Conservation (phyloP, 2,113 vertebrate genomes). For the Lipotes vexillifer region DNA sequence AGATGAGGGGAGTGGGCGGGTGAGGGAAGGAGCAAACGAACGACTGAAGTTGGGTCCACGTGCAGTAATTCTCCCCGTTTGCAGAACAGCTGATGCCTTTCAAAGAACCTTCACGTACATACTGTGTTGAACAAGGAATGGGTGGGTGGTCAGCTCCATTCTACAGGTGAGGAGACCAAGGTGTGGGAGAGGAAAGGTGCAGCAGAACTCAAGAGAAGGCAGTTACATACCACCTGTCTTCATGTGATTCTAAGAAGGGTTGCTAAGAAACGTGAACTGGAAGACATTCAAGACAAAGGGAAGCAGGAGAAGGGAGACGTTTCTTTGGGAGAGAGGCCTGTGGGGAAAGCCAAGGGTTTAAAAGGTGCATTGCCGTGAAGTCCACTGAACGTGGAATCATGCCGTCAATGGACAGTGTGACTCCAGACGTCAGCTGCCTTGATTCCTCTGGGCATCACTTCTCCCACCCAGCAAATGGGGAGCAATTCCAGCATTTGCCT, state of each 20-base stretch:
- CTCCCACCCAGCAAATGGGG: accelerated
- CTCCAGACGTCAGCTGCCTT: accelerated
- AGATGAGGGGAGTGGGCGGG: not conserved
- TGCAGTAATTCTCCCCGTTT: not conserved
- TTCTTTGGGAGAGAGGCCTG: not conserved
- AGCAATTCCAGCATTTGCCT: not conserved
- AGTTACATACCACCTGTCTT: not conserved
- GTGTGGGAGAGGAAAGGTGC: not conserved
- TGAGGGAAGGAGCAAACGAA: not conserved
- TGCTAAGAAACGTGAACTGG: not conserved
- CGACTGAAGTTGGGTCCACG: not conserved
- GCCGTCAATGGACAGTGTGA: not conserved
- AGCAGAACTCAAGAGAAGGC: too few relatives aligned
- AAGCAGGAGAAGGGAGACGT: accelerated
- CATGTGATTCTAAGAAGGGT: not conserved
- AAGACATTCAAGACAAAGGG: not conserved
- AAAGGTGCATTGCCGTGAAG: not conserved
- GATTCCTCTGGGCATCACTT: not conserved
- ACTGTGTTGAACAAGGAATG: not conserved
- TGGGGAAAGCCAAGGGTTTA: not conserved
- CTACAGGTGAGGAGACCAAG: not conserved
- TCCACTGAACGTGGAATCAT: too few relatives aligned
- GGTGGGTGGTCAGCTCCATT: accelerated
- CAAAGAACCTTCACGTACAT: not conserved
- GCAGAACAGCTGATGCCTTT: not conserved